These are phyloP conservation scores for Zoroaster sp. DNA, from an alignment of 53 echinoderm and acorn worm genomes.

Conservation along the genomic window DNA sequence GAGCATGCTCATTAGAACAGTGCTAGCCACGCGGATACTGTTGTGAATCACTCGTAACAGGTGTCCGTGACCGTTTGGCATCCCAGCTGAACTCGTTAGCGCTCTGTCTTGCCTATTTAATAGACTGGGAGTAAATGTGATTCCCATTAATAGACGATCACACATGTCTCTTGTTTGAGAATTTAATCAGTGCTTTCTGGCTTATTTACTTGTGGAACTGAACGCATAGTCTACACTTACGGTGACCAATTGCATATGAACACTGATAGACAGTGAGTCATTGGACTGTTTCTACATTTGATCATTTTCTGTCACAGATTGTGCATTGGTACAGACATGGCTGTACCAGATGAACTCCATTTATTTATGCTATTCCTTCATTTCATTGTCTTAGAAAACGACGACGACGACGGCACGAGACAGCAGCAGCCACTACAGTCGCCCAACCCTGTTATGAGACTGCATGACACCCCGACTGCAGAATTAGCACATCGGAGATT, in stretches of 20 bases:
- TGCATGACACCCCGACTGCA: constrained; percentile 30
- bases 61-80: constrained; percentile 55
- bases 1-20: constrained; percentile 33
- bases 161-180: background rate
- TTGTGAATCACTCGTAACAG: constrained; percentile 14
- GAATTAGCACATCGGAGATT: constrained; percentile 34
- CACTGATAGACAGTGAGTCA: background rate
- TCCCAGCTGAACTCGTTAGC: constrained; percentile 31
- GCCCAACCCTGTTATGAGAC: constrained; percentile 10
- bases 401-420: background rate
- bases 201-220: background rate
- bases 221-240: background rate
- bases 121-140: background rate
- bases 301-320: background rate
- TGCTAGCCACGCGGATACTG: background rate
- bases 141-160: background rate
- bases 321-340: background rate
- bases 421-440: background rate
- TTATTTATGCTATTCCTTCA: background rate
- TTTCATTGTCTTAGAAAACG: constrained; percentile 13
- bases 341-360: background rate
- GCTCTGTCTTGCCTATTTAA: constrained; percentile 16
- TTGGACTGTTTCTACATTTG: background rate
- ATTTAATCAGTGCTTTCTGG: constrained; percentile 1
- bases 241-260: background rate